Conservation (phyloP, 2,113 vertebrate genomes). For the Ursus arctos region DNA sequence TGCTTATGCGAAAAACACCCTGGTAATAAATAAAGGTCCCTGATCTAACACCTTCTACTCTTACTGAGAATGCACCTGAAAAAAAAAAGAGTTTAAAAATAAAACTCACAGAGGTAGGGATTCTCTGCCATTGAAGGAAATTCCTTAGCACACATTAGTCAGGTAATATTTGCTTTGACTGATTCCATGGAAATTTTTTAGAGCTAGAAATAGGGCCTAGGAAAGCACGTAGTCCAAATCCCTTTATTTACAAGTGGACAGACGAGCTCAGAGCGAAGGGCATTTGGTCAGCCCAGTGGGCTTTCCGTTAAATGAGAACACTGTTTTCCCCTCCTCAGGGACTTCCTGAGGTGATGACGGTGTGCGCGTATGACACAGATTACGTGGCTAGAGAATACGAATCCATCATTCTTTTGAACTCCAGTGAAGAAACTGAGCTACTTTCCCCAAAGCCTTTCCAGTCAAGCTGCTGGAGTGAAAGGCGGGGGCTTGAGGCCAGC, state of each 20-base stretch:
- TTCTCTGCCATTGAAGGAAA: conserved; percentile 76
- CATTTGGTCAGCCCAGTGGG: neutral
- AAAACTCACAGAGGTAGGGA: conserved; percentile 63
- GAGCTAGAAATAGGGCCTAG: neutral
- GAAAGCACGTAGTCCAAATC: neutral
- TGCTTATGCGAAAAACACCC: conserved; percentile 71
- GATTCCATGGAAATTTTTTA: conserved; percentile 46
- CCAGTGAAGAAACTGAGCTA: neutral
- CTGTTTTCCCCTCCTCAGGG: neutral
- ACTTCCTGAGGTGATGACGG: neutral
- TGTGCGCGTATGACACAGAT: neutral
- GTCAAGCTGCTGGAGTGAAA: neutral
- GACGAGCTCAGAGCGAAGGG: neutral
- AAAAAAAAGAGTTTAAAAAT: conserved; percentile 64
- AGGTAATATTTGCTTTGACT: conserved; percentile 53
- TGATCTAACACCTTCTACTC: conserved; percentile 55
- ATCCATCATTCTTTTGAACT: conserved; percentile 29
- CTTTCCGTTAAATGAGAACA: neutral
- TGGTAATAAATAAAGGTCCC: conserved; percentile 70
- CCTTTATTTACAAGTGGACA: neutral
- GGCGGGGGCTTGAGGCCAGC: neutral
- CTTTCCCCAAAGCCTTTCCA: neutral
- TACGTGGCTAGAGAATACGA: neutral
- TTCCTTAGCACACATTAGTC: conserved; percentile 59
- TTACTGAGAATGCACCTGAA: neutral